Conservation (phyloP, 2,113 vertebrate genomes). For the Antennarius striatus region DNA sequence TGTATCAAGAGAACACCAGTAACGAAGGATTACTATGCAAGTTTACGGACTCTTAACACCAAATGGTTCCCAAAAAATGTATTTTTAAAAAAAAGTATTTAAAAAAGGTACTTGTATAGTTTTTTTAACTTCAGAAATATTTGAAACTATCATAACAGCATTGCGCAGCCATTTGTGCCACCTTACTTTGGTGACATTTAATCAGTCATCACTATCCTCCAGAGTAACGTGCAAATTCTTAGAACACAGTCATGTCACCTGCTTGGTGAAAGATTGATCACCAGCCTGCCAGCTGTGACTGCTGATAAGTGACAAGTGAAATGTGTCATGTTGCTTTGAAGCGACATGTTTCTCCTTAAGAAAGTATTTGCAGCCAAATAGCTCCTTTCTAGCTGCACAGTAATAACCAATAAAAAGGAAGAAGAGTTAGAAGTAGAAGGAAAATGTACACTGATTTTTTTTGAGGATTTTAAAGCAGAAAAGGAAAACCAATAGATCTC, state of each 20-base stretch:
- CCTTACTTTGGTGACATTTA: conserved; percentile 33
- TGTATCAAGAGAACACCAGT: conserved; percentile 1
- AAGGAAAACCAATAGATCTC: background rate
- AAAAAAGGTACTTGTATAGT: background rate
- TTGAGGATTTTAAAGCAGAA: conserved; percentile 1
- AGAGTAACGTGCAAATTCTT: conserved; percentile 52
- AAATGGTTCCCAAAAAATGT: background rate
- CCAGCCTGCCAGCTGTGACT: conserved; percentile 60
- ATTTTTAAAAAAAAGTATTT: background rate
- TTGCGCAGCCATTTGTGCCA: background rate
- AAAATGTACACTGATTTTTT: background rate
- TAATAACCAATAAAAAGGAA: conserved; percentile 48
- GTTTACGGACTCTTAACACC: background rate
- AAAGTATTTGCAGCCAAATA: conserved; percentile 59
- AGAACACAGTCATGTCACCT: conserved; percentile 61
- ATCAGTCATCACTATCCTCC: conserved; percentile 50
- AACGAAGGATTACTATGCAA: conserved; percentile 19
- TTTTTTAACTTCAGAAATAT: conserved; percentile 5
- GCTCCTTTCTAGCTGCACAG: conserved; percentile 51
- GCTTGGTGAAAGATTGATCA: conserved; percentile 74
- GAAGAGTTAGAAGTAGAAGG: conserved; percentile 1
- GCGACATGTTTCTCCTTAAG: conserved; percentile 67
- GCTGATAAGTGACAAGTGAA: conserved; percentile 76
- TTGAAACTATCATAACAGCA: background rate
- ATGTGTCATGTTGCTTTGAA: conserved; percentile 68